These are phyloP conservation scores for Plagiodera versicolora DNA, from an alignment of 2,888 invertebrate species.

Conservation along the genomic window DNA sequence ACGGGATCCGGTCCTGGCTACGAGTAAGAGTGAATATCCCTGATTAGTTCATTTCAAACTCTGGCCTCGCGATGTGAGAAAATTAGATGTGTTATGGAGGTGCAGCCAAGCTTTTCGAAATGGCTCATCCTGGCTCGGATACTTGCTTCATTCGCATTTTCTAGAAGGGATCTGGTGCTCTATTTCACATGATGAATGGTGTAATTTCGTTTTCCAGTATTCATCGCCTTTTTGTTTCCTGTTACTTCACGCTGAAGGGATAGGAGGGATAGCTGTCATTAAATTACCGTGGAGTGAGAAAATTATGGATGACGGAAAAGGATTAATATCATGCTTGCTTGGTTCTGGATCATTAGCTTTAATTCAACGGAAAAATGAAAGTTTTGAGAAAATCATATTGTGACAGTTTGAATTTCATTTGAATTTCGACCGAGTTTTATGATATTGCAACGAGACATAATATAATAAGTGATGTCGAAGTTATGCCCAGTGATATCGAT, in stretches of 20 bases:
- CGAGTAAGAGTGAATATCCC: background rate
- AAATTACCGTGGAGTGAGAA: background rate
- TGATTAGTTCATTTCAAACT: background rate
- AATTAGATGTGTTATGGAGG: constrained; percentile 1
- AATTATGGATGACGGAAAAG: background rate
- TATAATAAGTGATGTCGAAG: too few species aligned
- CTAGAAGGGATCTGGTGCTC: constrained; percentile 2
- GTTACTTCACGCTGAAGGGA: background rate
- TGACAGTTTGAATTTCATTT: too few species aligned
- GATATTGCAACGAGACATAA: too few species aligned
- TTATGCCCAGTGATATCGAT: too few species aligned
- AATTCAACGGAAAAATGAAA: too few species aligned
- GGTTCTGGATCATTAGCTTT: too few species aligned
- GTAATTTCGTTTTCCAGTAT: constrained; percentile 8
- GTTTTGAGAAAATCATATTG: too few species aligned
- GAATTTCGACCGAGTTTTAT: too few species aligned
- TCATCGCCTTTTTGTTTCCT: constrained; percentile 12
- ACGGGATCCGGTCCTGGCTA: too few species aligned
- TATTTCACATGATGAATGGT: constrained; percentile 11
- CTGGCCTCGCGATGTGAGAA: background rate
- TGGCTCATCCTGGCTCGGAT: background rate
- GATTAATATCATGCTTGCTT: background rate
- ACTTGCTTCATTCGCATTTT: constrained; percentile 10
- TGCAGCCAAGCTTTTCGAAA: constrained; percentile 1
- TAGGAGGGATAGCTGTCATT: background rate